phyloP scores from a whole-genome alignment of 2,113 vertebrate genomes.

The Castor canadensis region DNA sequence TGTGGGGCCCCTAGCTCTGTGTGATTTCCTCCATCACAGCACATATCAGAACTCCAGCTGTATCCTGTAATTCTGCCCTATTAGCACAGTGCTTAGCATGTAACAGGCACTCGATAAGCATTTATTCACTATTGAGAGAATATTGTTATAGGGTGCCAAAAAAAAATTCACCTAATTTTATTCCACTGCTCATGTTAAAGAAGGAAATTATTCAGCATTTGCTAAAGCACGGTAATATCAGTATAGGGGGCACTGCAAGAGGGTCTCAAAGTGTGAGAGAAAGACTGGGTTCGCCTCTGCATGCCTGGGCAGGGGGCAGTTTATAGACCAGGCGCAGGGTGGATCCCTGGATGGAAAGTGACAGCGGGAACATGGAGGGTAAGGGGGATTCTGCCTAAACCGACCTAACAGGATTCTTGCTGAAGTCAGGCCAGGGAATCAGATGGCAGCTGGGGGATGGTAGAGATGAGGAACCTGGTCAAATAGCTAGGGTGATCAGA shows the following conservation, averaged over 20 bases:
- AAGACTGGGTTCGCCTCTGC: neutral
- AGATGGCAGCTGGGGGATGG: neutral
- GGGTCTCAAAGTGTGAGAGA: neutral
- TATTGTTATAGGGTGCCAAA: neutral
- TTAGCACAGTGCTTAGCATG: neutral
- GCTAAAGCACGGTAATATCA: neutral
- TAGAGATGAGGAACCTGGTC: neutral
- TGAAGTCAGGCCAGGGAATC: neutral
- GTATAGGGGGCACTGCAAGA: neutral
- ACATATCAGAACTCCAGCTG: neutral
- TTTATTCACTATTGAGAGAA: neutral
- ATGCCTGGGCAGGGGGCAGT: neutral
- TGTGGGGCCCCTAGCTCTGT: neutral
- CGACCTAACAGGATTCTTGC: neutral
- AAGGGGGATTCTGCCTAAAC: neutral
- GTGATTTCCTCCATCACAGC: neutral
- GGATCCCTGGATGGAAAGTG: neutral
- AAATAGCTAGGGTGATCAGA: neutral
- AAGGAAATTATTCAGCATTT: neutral
- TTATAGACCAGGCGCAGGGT: neutral
- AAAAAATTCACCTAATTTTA: neutral
- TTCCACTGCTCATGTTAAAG: neutral
- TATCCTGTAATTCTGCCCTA: neutral
- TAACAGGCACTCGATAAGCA: neutral
- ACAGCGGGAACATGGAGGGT: neutral